Conservation (phyloP, 2,797 vertebrate species). For the Phyllotis vaccarum region DNA sequence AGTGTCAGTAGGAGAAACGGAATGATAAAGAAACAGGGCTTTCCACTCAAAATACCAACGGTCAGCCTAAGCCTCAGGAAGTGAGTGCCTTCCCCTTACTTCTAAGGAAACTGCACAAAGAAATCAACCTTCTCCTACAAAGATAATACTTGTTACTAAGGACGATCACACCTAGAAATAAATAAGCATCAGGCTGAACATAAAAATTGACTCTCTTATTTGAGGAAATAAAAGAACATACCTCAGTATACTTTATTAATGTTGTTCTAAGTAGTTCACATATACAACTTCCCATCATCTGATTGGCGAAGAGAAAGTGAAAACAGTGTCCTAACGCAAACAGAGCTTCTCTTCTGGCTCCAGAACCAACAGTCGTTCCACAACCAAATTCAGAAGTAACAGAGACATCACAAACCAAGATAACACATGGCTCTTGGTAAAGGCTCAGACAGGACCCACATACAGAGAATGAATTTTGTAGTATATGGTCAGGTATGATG, state of each 20-base stretch:
- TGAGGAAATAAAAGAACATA: constrained; percentile 62
- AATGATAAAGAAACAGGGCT: background rate
- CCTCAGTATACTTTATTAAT: constrained; percentile 25
- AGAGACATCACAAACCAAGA: constrained; percentile 17
- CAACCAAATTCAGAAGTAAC: background rate
- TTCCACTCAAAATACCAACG: background rate
- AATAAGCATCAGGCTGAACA: background rate
- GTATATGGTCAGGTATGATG: background rate
- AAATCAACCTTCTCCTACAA: constrained; percentile 7
- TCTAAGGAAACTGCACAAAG: background rate
- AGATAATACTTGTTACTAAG: constrained; percentile 10
- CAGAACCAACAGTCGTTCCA: background rate
- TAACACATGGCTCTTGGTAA: background rate
- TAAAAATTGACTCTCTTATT: constrained; percentile 32
- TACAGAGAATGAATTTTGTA: constrained; percentile 18
- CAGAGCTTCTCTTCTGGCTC: constrained; percentile 11
- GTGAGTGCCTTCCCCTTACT: background rate
- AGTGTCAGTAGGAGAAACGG: background rate
- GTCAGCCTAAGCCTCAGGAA: constrained; percentile 6
- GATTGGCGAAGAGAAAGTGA: constrained; percentile 64
- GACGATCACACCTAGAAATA: background rate
- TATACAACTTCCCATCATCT: constrained; percentile 46
- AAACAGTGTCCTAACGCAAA: constrained; percentile 65
- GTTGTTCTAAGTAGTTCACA: constrained; percentile 49
- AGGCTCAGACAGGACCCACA: background rate